Conservation (phyloP, 2,113 vertebrate genomes). For the Plestiodon gilberti region DNA sequence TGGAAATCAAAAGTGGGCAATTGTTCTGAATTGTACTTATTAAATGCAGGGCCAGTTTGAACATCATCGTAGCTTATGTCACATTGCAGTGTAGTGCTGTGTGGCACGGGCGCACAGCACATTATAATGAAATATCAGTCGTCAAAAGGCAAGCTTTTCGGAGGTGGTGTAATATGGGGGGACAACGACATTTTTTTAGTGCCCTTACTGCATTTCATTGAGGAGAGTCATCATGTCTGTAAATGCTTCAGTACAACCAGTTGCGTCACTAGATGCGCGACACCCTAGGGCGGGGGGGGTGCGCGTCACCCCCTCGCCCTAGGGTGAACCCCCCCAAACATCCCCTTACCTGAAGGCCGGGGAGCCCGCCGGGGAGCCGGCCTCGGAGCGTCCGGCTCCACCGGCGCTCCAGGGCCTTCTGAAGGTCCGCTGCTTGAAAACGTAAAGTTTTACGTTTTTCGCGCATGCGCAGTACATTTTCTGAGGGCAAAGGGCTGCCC, state of each 20-base stretch:
- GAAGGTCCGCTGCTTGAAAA: no score
- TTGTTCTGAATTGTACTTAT: constrained; percentile 2
- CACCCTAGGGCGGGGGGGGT: no score
- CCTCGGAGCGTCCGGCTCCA: no score
- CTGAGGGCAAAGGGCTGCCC: no score
- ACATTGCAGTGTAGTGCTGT: constrained; percentile 14
- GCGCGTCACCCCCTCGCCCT: no score
- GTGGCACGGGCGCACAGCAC: not conserved
- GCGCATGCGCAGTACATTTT: no score
- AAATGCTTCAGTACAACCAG: constrained; percentile 8
- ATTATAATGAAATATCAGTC: not conserved
- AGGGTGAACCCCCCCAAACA: no score
- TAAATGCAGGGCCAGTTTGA: constrained; percentile 30
- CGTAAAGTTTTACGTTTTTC: no score
- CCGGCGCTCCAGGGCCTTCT: no score
- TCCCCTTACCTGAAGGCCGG: no score
- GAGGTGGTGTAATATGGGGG: not conserved
- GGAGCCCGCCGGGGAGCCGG: no score
- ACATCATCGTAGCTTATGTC: constrained; percentile 30
- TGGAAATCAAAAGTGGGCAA: not conserved
- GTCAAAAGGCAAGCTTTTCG: not conserved
- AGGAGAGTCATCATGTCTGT: not conserved
- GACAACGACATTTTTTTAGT: not conserved
- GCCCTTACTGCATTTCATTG: not conserved
- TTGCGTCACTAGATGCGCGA: no score